phyloP scores from a whole-genome alignment of 2,797 vertebrate species.

The Acanthurus tractus region DNA sequence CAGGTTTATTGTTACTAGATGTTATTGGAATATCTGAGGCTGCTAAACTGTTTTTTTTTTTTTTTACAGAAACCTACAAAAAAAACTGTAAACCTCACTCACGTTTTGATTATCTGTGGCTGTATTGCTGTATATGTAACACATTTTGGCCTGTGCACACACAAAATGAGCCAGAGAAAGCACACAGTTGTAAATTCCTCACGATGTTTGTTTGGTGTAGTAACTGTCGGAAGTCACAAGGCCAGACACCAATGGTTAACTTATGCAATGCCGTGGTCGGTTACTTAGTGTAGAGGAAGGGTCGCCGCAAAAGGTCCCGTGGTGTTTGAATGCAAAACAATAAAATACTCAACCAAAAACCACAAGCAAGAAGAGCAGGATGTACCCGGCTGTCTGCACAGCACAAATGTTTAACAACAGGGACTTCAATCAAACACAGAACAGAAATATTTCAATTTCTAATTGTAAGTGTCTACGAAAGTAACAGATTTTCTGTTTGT shows the following conservation, averaged over 20 bases:
- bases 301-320: constrained; percentile 27
- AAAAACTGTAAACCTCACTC: not conserved
- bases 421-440: not conserved
- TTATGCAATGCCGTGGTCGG: constrained; percentile 26
- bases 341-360: constrained; percentile 25
- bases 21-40: not conserved
- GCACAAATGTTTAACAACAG: not conserved
- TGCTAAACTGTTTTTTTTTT: not conserved
- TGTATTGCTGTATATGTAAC: constrained; percentile 1
- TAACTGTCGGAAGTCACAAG: constrained; percentile 50
- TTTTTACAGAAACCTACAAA: not conserved
- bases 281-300: constrained; percentile 53
- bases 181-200: constrained; percentile 46
- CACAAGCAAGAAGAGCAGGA: not conserved
- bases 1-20: not conserved
- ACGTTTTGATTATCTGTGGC: constrained; percentile 1
- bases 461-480: not conserved
- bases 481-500: not conserved
- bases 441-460: not conserved
- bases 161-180: not conserved
- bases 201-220: constrained; percentile 31
- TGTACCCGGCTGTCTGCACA: not conserved
- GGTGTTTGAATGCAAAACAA: constrained; percentile 34
- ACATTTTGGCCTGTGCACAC: not conserved
- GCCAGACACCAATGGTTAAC: constrained; percentile 68